Evolutionary conservation across 2,888 invertebrate genomes (phyloP), one percentile per base, ranked within the genome.

Genomic region (Melieria picta): DNA sequence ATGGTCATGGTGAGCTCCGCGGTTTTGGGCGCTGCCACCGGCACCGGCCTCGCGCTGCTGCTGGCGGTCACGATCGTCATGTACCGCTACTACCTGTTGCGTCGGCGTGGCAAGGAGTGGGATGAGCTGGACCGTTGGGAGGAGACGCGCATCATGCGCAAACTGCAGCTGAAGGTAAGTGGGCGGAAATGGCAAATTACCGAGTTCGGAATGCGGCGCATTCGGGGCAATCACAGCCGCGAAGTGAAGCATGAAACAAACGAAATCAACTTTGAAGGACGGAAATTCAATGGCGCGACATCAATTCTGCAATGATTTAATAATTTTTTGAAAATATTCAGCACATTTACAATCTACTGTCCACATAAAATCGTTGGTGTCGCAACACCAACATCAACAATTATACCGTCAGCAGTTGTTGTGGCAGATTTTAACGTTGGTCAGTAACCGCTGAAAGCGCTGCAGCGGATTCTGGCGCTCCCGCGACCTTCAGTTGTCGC

Each of bases 41-140:
- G 92, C 57, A 91, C 91, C 4, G 92, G 91, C 6, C 85, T 91
- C 73, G 91, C 91, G 1, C 85, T 92, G 45, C 83, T 91, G 69
- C 89, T 92, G 50, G 91, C 91, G 10, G 89, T 92, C 81, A 91
- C 91, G 5, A 86, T 92, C 71, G 90, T 92, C 48, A 88, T 91
- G 77, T 91, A 91, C 81, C 90, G 91, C 50, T 92, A 92, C 81
- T 91, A 92, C 83, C 87, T 89, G 45, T 82, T 88, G 5, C 88
- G 89, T 61, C 88, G 88, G 61, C 89, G 89, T 71, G 88, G 89
- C 42, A 90, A 90, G 80, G 90, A 90, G 80, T 91, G 91, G 91
- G 90, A 88, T 63, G 88, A 89, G 71, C 79, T 90, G 79, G 90
- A 90, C 76, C 87, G 89, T 3, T 90, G 89, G 88, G 87, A 86